Conservation (phyloP, 2,797 vertebrate genomes). For the Megaceryle alcyon region DNA sequence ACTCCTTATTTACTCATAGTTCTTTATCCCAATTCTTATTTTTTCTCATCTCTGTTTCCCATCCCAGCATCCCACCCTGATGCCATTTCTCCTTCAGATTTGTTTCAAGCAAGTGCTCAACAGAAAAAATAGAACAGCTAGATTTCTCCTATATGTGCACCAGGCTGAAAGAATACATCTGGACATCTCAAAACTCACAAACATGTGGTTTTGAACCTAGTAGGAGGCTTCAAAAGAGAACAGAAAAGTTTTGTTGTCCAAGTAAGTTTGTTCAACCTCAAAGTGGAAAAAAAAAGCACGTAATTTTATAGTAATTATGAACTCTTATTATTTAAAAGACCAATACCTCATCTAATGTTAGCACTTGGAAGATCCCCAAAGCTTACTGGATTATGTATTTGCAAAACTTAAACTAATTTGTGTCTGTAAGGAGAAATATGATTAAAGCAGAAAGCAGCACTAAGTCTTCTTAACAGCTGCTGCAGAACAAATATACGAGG, state of each 20-base stretch:
- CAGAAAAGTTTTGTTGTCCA: not conserved
- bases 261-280: not conserved
- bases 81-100: not conserved
- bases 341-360: not conserved
- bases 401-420: constrained; percentile 18
- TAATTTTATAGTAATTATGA: not conserved
- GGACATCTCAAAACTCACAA: not conserved
- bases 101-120: not conserved
- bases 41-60: not conserved
- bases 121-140: not conserved
- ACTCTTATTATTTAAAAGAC: not conserved
- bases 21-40: not conserved
- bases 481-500: not conserved
- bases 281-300: not conserved
- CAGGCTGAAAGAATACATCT: not conserved
- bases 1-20: not conserved
- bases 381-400: constrained; percentile 3
- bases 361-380: not conserved
- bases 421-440: not conserved
- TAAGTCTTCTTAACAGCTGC: constrained; percentile 14
- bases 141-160: not conserved
- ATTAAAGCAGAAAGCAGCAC: constrained; percentile 9
- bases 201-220: not conserved
- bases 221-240: not conserved
- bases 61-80: not conserved